phyloP scores from a whole-genome alignment of 2,797 vertebrate genomes.

The Trematomus bernacchii region DNA sequence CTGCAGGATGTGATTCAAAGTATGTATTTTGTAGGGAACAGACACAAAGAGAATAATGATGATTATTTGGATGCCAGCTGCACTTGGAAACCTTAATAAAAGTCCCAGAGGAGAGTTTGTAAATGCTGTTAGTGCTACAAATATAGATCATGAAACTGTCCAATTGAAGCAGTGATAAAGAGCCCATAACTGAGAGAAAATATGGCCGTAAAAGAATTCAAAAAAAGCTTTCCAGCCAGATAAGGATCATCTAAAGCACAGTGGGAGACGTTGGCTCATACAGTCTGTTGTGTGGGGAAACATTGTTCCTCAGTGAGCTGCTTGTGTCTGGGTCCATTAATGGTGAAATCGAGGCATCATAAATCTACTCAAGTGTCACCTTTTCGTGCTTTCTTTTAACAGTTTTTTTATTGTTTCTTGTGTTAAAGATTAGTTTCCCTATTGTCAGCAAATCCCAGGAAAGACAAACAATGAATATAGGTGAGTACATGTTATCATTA shows the following conservation, averaged over 20 bases:
- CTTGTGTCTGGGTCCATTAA: slow-evolving; percentile 37
- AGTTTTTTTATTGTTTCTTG: background rate
- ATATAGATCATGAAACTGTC: slow-evolving; percentile 31
- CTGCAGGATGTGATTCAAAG: slow-evolving; percentile 39
- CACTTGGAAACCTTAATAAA: slow-evolving; percentile 82
- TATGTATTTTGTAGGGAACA: slow-evolving; percentile 15
- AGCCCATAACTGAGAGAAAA: slow-evolving; percentile 15
- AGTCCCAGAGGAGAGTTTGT: slow-evolving; percentile 78
- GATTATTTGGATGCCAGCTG: slow-evolving; percentile 41
- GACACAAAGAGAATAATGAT: slow-evolving; percentile 13
- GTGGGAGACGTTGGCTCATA: slow-evolving; percentile 22
- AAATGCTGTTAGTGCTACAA: slow-evolving; percentile 21
- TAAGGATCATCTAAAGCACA: slow-evolving; percentile 15
- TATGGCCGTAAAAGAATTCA: background rate
- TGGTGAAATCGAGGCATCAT: slow-evolving; percentile 24
- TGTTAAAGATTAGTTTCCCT: background rate
- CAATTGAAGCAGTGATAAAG: slow-evolving; percentile 18
- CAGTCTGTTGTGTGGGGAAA: slow-evolving; percentile 51
- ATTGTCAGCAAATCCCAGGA: slow-evolving; percentile 1
- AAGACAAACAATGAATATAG: background rate
- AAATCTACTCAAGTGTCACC: slow-evolving; percentile 8
- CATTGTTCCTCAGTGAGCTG: slow-evolving; percentile 42
- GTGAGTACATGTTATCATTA: too few relatives aligned
- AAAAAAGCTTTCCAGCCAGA: slow-evolving; percentile 4
- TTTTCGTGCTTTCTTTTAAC: slow-evolving; percentile 2